A percentile compares a stretch with the other conserved stretches of the same genome.
Conservation (phyloP, 1,140 invertebrate genomes). For the Coboldia fuscipes region DNA sequence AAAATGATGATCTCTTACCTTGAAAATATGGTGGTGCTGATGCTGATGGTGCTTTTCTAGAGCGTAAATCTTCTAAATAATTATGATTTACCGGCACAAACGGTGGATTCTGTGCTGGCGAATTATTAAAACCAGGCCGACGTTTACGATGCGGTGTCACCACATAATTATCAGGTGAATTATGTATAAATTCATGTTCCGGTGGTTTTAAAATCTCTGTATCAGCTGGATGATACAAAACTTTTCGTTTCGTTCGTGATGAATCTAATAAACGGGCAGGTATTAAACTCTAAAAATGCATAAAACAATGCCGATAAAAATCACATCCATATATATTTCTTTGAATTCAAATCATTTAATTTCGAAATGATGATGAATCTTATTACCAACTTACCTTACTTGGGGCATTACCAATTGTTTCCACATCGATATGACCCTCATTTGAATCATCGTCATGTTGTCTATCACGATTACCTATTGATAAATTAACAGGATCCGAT, state of each 20-base stretch:
- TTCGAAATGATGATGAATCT: not conserved
- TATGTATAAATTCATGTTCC: conserved; percentile 38
- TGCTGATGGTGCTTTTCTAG: conserved; percentile 17
- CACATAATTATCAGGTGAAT: conserved; percentile 49
- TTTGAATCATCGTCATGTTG: conserved; percentile 25
- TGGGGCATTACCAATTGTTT: conserved; percentile 21
- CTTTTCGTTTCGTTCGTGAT: conserved; percentile 36
- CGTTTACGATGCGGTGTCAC: conserved; percentile 65
- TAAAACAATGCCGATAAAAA: not conserved
- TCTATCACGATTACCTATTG: conserved; percentile 25
- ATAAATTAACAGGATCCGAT: conserved; percentile 55
- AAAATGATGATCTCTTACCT: not conserved
- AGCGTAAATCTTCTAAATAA: conserved; percentile 36
- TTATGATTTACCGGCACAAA: conserved; percentile 57
- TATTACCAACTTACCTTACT: conserved; percentile 4
- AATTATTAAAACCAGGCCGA: conserved; percentile 62
- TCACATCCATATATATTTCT: not conserved
- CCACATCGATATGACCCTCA: conserved; percentile 21
- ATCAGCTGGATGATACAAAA: conserved; percentile 35
- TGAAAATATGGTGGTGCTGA: conserved; percentile 13
- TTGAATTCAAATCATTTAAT: not conserved
- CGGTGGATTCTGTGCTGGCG: conserved; percentile 61
- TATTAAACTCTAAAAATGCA: conserved; percentile 23
- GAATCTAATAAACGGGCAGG: conserved; percentile 17
- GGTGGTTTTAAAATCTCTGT: conserved; percentile 33